Evolutionary conservation across 2,113 vertebrate genomes (phyloP), one percentile per base, ranked within the genome.

Genomic region (Balaenoptera acutorostrata): DNA sequence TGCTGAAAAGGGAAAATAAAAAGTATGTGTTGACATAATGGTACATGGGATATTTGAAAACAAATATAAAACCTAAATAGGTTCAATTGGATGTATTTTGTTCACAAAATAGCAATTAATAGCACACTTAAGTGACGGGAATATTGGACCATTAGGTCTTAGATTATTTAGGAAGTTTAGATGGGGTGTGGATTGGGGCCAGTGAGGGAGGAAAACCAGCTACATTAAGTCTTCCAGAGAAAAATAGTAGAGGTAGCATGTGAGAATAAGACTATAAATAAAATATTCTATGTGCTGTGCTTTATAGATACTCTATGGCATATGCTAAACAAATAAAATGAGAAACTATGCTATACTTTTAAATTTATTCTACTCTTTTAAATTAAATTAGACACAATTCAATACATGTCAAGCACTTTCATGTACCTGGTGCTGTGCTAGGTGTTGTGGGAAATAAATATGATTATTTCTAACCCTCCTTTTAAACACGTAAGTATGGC

Each of bases 11-110:
- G 36, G 3, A 89, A 52, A 82, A 41, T 66, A 88, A 87, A 90
- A 83, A 72, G 3, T 88, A 36, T 63, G 55, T 80, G 44, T 75
- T 78, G 61, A 90, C 77, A 88, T 46, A 90, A 80, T 82, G 69
- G 36, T 87, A 78, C 27, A 49, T 46, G 18, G 10, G 20, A 55
- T 93, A 96, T 89, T 85, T 94, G 63, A 94, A 97, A 95, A 59
- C 21, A 97, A 78, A 88, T 72, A 66, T 83, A 93, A 94, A 96
- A 20, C 1, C 64, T 44, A 89, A 94, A 57, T 44, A 36, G 11
- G 5, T 46, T 80, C 23, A 77, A 18, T 7, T 90, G 39, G 6
- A 63, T 72, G 9, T 5, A 71, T 95, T 95, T 87, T 85, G 2
- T 71, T 96, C n/a, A 72, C 5, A 97, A 92, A 96, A 66, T 10